Conservation (phyloP, 2,888 invertebrate genomes). For the Steromphala cineraria region DNA sequence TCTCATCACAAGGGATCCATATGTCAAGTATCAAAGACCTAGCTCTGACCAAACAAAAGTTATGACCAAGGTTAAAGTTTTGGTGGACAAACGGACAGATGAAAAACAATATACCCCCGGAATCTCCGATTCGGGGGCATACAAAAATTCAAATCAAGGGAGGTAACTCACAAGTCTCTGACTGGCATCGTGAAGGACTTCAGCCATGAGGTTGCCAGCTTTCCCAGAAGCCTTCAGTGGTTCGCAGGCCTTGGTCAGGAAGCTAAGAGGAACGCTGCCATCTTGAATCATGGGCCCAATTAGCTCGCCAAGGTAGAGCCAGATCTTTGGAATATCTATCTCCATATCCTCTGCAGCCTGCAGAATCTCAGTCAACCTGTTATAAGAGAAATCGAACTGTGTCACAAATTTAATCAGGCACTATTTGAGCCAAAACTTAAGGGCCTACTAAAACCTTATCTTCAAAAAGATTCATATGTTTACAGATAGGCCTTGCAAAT, state of each 20-base stretch:
- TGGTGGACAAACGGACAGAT: too few relatives aligned
- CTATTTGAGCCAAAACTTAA: too few relatives aligned
- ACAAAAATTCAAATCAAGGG: background rate
- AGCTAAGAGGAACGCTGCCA: conserved; percentile 61
- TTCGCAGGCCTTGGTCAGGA: conserved; percentile 66
- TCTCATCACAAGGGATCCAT: too few relatives aligned
- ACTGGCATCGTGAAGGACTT: conserved; percentile 77
- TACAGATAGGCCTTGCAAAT: too few relatives aligned
- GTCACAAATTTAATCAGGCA: too few relatives aligned
- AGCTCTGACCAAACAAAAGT: too few relatives aligned
- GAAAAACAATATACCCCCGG: too few relatives aligned
- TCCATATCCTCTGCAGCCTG: conserved; percentile 83
- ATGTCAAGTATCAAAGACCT: too few relatives aligned
- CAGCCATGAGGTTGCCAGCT: conserved; percentile 78
- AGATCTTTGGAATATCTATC: conserved; percentile 90
- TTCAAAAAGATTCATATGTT: too few relatives aligned
- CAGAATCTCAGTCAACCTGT: conserved; percentile 81
- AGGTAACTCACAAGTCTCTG: conserved; percentile 65
- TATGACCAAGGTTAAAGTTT: too few relatives aligned
- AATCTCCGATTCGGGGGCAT: too few relatives aligned
- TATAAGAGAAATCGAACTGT: conserved; percentile 39
- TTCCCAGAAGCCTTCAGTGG: conserved; percentile 62
- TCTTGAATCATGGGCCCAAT: conserved; percentile 77
- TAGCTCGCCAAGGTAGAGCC: conserved; percentile 86
- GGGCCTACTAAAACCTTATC: too few relatives aligned